phyloP scores from a whole-genome alignment of 2,113 vertebrate genomes.

The Pseudois nayaur region DNA sequence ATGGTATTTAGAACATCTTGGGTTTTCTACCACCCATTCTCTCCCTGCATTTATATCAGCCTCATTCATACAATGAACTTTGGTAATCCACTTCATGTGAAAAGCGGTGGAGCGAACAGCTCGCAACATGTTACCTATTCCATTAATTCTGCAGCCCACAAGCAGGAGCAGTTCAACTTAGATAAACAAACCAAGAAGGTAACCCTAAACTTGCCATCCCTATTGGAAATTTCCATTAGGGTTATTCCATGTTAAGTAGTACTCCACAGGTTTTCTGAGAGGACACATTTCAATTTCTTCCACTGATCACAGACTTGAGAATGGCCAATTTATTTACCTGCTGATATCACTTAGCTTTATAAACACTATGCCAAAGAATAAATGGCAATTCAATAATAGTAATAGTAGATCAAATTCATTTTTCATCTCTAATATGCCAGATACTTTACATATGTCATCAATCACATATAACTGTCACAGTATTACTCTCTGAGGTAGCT shows the following conservation, averaged over 20 bases:
- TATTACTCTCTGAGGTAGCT: neutral
- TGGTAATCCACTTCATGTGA: neutral
- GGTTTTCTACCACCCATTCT: neutral
- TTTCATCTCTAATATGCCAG: slow-evolving; percentile 1
- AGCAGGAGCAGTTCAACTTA: neutral
- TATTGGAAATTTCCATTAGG: slow-evolving; percentile 42
- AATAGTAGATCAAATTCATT: neutral
- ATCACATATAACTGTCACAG: neutral
- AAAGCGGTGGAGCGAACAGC: neutral
- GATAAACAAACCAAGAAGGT: neutral
- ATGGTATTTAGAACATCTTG: neutral
- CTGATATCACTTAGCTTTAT: neutral
- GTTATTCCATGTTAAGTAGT: neutral
- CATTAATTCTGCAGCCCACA: neutral
- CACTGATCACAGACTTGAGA: neutral
- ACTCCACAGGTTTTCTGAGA: neutral
- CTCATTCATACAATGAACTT: neutral
- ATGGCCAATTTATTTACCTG: neutral
- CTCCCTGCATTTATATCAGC: neutral
- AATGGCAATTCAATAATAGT: neutral
- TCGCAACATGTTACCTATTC: neutral
- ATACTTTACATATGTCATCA: neutral
- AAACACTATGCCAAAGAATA: neutral
- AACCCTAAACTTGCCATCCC: slow-evolving; percentile 20
- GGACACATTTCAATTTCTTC: slow-evolving; percentile 4